A percentile compares a stretch with the other conserved stretches of the same genome.
These are phyloP conservation scores for Trogon melanurus DNA, from an alignment of 2,113 vertebrate genomes.

Conservation along the genomic window DNA sequence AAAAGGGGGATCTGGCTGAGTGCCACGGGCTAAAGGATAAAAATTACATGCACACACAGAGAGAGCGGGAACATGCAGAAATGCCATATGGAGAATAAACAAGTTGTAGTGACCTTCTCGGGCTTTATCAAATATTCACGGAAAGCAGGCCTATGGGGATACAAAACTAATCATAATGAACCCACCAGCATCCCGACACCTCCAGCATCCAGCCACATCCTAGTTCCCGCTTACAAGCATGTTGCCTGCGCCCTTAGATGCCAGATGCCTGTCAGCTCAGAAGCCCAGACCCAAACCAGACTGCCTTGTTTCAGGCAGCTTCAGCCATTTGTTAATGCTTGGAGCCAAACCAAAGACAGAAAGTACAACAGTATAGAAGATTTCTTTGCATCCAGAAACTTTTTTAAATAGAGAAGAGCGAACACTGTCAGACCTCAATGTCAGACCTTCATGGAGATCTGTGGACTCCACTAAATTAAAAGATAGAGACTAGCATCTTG, in stretches of 20 bases:
- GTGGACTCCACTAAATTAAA: background rate
- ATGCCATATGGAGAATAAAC: constrained; percentile 26
- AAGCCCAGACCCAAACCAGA: background rate
- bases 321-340: background rate
- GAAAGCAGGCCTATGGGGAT: background rate
- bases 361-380: background rate
- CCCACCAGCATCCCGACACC: background rate
- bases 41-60: background rate
- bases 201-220: background rate
- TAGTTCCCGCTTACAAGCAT: background rate
- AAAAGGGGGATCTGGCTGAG: background rate
- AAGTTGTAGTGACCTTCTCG: background rate
- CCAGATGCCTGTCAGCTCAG: background rate
- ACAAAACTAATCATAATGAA: constrained; percentile 30
- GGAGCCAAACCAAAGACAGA: background rate
- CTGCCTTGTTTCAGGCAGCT: background rate
- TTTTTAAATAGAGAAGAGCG: background rate
- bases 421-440: background rate
- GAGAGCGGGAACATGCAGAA: background rate
- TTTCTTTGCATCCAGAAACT: background rate
- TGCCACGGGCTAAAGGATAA: background rate
- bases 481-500: background rate
- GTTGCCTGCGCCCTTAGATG: rapidly evolving
- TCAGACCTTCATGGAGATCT: background rate
- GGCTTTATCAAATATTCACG: constrained; percentile 23